Percentiles rank a stretch among this genome's conserved stretches.
phyloP scores from a whole-genome alignment of 1,140 invertebrate species.

The Aphelenchoides avenae region DNA sequence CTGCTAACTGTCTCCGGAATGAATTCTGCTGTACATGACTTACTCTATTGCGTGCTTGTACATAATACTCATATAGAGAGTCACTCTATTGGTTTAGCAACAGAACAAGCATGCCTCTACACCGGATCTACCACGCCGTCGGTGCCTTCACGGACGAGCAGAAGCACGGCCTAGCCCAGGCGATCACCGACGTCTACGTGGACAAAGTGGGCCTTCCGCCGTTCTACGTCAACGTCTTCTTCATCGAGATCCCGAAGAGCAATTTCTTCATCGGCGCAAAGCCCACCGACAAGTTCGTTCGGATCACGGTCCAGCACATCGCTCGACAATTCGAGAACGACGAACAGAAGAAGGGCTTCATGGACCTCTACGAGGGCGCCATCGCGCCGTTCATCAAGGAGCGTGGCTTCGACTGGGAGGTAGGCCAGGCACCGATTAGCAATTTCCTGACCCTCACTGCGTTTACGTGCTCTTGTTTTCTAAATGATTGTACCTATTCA shows the following conservation, averaged over 20 bases:
- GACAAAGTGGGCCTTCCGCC: neutral
- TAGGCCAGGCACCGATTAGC: too few relatives aligned
- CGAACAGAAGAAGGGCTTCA: neutral
- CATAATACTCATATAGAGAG: too few relatives aligned
- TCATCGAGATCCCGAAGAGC: constrained; percentile 5
- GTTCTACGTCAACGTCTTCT: constrained; percentile 13
- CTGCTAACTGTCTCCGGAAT: too few relatives aligned
- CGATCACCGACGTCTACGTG: constrained; percentile 25
- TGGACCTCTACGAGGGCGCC: neutral
- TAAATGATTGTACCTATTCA: too few relatives aligned
- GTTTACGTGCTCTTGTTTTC: too few relatives aligned
- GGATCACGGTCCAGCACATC: constrained; percentile 1
- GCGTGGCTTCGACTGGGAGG: constrained; percentile 5
- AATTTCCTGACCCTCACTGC: too few relatives aligned
- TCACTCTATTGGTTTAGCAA: too few relatives aligned
- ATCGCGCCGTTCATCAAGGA: constrained; percentile 6
- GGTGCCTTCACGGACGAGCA: constrained; percentile 24
- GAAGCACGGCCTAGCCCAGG: constrained; percentile 23
- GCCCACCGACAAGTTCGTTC: constrained; percentile 1
- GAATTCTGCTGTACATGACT: too few relatives aligned
- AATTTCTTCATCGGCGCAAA: constrained; percentile 3
- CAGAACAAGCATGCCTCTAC: constrained; percentile 29
- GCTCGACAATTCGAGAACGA: neutral
- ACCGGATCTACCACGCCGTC: constrained; percentile 20
- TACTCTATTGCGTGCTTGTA: too few relatives aligned